Evolutionary conservation across 2,797 vertebrate genomes (phyloP).

Genomic region (Botia kubotai): DNA sequence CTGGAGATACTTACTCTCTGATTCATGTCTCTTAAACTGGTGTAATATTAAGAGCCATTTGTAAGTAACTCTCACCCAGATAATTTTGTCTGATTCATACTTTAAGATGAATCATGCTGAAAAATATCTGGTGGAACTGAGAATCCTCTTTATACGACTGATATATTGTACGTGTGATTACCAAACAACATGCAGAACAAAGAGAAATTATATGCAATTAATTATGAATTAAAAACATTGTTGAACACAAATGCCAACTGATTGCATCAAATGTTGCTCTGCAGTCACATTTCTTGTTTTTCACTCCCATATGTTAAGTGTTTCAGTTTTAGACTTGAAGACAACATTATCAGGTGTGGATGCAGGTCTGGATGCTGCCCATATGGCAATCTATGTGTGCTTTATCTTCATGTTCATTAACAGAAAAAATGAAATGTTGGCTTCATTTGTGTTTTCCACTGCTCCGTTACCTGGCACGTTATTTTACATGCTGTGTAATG

Average conservation of each 20-base stretch:
- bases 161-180: slow-evolving; percentile 10
- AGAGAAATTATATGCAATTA: neutral
- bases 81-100: neutral
- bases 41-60: neutral
- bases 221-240: neutral
- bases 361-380: neutral
- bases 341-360: slow-evolving; percentile 1
- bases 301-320: neutral
- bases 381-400: neutral
- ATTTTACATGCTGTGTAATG: neutral
- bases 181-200: slow-evolving; percentile 16
- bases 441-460: neutral
- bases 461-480: neutral
- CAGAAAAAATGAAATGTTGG: neutral
- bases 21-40: neutral
- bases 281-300: slow-evolving; percentile 14
- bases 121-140: neutral
- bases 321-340: slow-evolving; percentile 8
- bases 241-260: slow-evolving; percentile 8
- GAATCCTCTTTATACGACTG: neutral
- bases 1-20: neutral
- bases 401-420: slow-evolving; percentile 3
- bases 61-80: neutral
- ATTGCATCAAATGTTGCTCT: slow-evolving; percentile 8
- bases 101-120: slow-evolving; percentile 1